Conservation (phyloP, 2,797 vertebrate genomes). For the Cercopithecus petaurista region DNA sequence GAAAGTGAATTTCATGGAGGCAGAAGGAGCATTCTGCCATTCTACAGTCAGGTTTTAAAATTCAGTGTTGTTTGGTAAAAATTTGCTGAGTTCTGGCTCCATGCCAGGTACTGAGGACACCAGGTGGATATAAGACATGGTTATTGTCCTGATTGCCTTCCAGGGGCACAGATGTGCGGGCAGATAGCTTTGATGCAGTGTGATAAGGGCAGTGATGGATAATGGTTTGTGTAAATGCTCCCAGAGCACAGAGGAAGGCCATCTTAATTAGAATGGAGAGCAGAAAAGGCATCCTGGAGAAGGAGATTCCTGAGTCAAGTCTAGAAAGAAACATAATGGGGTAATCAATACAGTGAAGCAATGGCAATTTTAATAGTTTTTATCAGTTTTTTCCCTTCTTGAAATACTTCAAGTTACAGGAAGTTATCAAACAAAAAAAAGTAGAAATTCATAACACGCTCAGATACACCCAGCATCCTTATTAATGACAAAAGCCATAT, state of each 20-base stretch:
- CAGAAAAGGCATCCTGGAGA: background rate
- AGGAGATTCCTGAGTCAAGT: background rate
- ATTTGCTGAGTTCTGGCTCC: background rate
- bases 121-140: background rate
- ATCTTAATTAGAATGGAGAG: background rate
- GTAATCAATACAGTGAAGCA: background rate
- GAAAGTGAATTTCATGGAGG: background rate
- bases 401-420: conserved; percentile 10
- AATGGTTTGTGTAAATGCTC: background rate
- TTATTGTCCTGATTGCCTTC: background rate
- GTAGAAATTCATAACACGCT: background rate
- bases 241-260: background rate
- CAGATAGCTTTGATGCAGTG: background rate
- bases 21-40: background rate
- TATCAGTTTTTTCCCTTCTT: background rate
- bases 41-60: background rate
- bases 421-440: background rate
- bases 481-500: conserved; percentile 23
- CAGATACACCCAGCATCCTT: background rate
- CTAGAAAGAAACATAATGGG: background rate
- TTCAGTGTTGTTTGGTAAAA: background rate
- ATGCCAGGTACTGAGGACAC: background rate
- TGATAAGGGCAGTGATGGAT: background rate
- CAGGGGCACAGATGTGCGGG: background rate
- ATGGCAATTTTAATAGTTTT: conserved; percentile 3